Evolutionary conservation across 2,113 vertebrate genomes (phyloP), one percentile per base, ranked within the genome.

Genomic region (Callopanchax toddi): DNA sequence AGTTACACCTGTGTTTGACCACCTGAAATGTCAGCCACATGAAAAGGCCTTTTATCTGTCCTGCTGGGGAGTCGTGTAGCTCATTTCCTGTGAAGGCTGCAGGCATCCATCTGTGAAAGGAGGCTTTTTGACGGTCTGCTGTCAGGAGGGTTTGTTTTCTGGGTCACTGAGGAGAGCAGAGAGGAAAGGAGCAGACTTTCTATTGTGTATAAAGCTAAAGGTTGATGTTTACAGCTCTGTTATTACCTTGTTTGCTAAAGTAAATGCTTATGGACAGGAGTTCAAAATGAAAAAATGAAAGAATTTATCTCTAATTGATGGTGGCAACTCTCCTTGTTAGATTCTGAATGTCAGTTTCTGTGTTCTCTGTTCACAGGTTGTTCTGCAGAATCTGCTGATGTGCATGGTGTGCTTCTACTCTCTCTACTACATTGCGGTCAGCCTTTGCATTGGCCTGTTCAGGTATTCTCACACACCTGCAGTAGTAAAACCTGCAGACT

Each of bases 361-460:
- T n/a, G n/a, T n/a, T n/a, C 29, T 37, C 29, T 50, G 17, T 45
- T 23, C 23, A 17, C 86, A 94, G 93, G 89, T 89, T 2, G 84
- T 93, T 51, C 79, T 93, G 54, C 89, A 92, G 86, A 92, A 92
- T 57, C 78, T 94, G 86, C 29, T 92, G 63, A 91, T 91, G 87
- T 93, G 92, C 75, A 85, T 88, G 85, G 61, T 91, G 68, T 89
- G 86, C 58, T 94, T 93, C 82, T 94, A 93, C 85, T 89, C 88
- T 5, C 80, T 92, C 12, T 93, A 92, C 82, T 93, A 92, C 81
- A 82, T 92, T n/a, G 82, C 50, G 11, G 87, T 92, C 82, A 92
- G 91, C 67, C 59, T 93, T 50, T 92, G 91, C 80, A 91, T 93
- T 26, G 92, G 91, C 8, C 74, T 91, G 52, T 80, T 93, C 85